A percentile compares a stretch with the other conserved stretches of the same genome.
phyloP scores from a whole-genome alignment of 1,140 invertebrate genomes.

The Oedothorax gibbosus region DNA sequence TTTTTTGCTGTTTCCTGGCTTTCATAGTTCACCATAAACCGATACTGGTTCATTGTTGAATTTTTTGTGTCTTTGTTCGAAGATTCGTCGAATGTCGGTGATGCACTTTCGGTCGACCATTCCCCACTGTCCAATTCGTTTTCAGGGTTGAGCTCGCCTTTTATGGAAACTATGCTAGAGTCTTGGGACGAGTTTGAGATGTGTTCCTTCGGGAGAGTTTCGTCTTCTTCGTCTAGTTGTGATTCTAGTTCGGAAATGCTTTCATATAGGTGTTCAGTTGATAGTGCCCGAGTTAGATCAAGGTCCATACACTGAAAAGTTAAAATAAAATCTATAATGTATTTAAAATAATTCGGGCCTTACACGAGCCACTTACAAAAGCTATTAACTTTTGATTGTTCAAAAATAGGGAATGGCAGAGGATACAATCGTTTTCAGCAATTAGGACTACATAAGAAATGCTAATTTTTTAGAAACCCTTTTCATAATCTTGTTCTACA shows the following conservation, averaged over 20 bases:
- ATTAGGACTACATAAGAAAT: too few relatives aligned
- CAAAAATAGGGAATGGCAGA: too few relatives aligned
- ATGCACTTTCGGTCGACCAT: conserved; percentile 52
- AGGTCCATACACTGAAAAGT: conserved; percentile 15
- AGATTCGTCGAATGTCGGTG: conserved; percentile 35
- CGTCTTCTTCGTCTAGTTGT: not conserved
- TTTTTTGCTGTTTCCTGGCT: conserved; percentile 28
- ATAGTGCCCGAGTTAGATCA: conserved; percentile 8
- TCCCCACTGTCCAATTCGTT: conserved; percentile 57
- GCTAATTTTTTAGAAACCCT: too few relatives aligned
- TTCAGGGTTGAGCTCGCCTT: conserved; percentile 25
- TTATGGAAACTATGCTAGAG: conserved; percentile 12
- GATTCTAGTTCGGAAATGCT: conserved; percentile 43
- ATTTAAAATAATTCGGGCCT: not conserved
- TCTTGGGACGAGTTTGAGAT: not conserved
- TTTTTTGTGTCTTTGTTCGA: conserved; percentile 6
- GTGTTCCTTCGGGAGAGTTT: conserved; percentile 7
- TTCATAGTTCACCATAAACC: conserved; percentile 30
- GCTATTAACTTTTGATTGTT: too few relatives aligned
- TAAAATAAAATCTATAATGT: not conserved
- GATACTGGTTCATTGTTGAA: conserved; percentile 2
- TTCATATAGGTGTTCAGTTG: conserved; percentile 52
- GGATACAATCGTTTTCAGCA: too few relatives aligned
- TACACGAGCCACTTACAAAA: too few relatives aligned
- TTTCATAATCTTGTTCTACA: too few relatives aligned